Conservation (phyloP, 2,113 vertebrate genomes). For the Daboia siamensis region DNA sequence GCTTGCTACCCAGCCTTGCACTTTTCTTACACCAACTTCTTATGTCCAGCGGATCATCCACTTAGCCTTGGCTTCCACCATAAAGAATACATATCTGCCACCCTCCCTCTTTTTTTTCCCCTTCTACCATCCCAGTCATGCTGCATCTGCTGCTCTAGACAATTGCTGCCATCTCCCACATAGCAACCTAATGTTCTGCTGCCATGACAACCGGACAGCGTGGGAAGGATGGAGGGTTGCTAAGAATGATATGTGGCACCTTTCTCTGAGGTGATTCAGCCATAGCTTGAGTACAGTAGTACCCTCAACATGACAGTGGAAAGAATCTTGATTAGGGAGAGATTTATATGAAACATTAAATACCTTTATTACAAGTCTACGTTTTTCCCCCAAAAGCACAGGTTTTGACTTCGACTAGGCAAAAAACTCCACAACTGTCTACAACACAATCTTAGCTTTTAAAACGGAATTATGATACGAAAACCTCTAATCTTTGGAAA, state of each 20-base stretch:
- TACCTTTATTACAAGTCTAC: neutral
- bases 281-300: neutral
- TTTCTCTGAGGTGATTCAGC: neutral
- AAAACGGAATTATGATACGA: neutral
- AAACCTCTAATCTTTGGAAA: neutral
- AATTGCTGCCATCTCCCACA: slow-evolving; percentile 34
- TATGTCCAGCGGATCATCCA: neutral
- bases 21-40: neutral
- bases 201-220: slow-evolving; percentile 33
- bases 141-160: slow-evolving; percentile 44
- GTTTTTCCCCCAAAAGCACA: neutral
- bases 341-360: neutral
- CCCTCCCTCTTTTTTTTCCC: slow-evolving; percentile 38
- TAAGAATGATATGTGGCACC: slow-evolving; percentile 9
- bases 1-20: neutral
- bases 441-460: neutral
- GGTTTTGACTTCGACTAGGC: neutral
- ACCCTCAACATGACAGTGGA: neutral
- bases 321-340: neutral
- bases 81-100: slow-evolving; percentile 27
- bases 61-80: neutral
- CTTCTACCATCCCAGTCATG: slow-evolving; percentile 38
- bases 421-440: neutral
- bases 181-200: slow-evolving; percentile 19
- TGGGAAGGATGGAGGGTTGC: slow-evolving; percentile 32